Percentiles rank a stretch among this genome's conserved stretches.
These are phyloP conservation scores for Enoplosus armatus DNA, from an alignment of 2,797 vertebrate genomes.

Conservation along the genomic window DNA sequence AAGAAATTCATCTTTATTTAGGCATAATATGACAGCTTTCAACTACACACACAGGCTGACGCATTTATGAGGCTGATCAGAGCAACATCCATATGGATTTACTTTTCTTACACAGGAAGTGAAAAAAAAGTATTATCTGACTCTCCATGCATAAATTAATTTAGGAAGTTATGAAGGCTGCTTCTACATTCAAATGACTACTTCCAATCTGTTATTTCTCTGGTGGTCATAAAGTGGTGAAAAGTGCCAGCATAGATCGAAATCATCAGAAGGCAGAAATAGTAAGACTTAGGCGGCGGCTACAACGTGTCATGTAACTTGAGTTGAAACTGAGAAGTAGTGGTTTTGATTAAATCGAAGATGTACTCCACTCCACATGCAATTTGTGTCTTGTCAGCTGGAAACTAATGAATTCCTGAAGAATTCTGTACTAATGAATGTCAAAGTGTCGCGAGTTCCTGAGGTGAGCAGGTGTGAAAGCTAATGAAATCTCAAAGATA, in stretches of 20 bases:
- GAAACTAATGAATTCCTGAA: conserved; percentile 66
- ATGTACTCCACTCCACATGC: neutral
- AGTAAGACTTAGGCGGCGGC: neutral
- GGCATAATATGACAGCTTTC: conserved; percentile 12
- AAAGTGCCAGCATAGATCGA: conserved; percentile 13
- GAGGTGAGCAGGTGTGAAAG: conserved; percentile 62
- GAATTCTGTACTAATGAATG: conserved; percentile 68
- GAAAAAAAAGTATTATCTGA: conserved; percentile 26
- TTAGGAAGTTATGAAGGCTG: conserved; percentile 21
- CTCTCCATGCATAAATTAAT: conserved; percentile 52
- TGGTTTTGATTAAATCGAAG: conserved; percentile 24
- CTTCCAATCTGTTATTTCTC: conserved; percentile 40
- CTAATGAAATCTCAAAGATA: conserved; percentile 62
- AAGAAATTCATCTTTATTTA: conserved; percentile 9
- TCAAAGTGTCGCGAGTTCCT: conserved; percentile 49
- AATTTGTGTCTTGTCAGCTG: conserved; percentile 51
- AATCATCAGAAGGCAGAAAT: conserved; percentile 37
- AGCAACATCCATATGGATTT: conserved; percentile 44
- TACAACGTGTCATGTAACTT: conserved; percentile 10
- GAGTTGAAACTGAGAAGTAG: conserved; percentile 22
- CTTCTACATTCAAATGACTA: conserved; percentile 32
- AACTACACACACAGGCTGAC: conserved; percentile 2
- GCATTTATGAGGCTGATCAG: conserved; percentile 43
- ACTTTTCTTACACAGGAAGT: conserved; percentile 9
- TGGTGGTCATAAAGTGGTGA: conserved; percentile 10